A percentile compares a stretch with the other conserved stretches of the same genome.
phyloP scores from a whole-genome alignment of 2,113 vertebrate genomes.

The Chaenogobius annularis region DNA sequence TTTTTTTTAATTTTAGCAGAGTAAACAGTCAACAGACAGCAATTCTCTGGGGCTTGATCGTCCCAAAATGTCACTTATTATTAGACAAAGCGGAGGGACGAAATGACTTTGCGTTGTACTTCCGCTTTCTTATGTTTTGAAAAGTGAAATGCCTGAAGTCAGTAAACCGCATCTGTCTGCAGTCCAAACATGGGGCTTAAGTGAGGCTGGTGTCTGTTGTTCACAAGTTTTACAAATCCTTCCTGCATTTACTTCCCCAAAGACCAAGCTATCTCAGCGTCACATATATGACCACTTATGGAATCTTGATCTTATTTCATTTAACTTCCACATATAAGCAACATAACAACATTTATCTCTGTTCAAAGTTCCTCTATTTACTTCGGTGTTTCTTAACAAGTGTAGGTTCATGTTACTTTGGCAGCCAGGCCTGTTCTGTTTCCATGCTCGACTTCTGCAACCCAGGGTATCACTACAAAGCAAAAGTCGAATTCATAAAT shows the following conservation, averaged over 20 bases:
- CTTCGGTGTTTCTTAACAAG: conserved; percentile 44
- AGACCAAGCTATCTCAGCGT: background rate
- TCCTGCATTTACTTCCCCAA: conserved; percentile 32
- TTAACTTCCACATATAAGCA: conserved; percentile 16
- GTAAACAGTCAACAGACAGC: background rate
- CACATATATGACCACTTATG: background rate
- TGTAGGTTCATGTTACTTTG: conserved; percentile 62
- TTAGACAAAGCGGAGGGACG: background rate
- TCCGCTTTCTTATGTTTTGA: conserved; percentile 13
- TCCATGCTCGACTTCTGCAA: conserved; percentile 52
- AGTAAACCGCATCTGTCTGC: conserved; percentile 61
- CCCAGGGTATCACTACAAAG: conserved; percentile 36
- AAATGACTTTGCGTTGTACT: conserved; percentile 5
- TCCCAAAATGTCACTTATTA: background rate
- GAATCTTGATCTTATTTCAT: conserved; percentile 12
- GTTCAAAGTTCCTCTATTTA: conserved; percentile 18
- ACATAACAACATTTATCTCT: background rate
- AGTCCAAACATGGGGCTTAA: conserved; percentile 67
- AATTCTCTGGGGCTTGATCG: background rate
- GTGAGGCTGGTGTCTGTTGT: conserved; percentile 53
- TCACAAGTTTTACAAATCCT: conserved; percentile 59
- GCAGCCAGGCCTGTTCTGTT: conserved; percentile 39
- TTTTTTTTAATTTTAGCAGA: background rate
- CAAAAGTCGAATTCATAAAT: conserved; percentile 43
- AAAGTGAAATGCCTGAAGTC: conserved; percentile 56